phyloP scores from a whole-genome alignment of 1,140 invertebrate genomes.

The Papilio glaucus region DNA sequence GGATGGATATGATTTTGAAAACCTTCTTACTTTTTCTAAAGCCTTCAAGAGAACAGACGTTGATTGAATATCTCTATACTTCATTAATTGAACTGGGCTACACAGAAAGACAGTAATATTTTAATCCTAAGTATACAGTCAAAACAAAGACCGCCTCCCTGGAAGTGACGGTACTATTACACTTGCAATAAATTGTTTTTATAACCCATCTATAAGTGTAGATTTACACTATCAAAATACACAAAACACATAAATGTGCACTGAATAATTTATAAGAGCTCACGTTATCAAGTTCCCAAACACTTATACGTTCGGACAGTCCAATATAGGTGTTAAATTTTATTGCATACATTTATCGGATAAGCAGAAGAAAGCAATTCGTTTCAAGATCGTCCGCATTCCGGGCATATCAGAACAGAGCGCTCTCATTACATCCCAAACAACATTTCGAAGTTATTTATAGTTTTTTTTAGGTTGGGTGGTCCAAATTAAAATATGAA shows the following conservation, averaged over 20 bases:
- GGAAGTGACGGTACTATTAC: constrained; percentile 1
- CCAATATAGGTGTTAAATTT: constrained; percentile 18
- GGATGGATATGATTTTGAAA: too few relatives aligned
- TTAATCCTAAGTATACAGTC: too few relatives aligned
- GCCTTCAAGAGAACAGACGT: too few relatives aligned
- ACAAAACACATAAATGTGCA: not conserved
- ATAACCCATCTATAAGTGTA: not conserved
- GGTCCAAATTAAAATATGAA: not conserved
- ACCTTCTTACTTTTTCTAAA: too few relatives aligned
- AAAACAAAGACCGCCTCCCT: not conserved
- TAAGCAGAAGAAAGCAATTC: constrained; percentile 18
- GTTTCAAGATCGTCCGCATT: constrained; percentile 10
- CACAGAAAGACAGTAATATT: too few relatives aligned
- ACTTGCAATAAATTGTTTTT: not conserved
- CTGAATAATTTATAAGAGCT: not conserved
- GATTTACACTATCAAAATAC: constrained; percentile 8
- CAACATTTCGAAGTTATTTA: not conserved
- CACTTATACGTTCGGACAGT: not conserved
- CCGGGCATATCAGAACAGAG: not conserved
- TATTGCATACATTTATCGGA: constrained; percentile 4
- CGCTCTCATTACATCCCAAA: constrained; percentile 14
- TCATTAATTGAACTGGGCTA: too few relatives aligned
- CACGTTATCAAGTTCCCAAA: not conserved
- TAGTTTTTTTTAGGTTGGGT: not conserved
- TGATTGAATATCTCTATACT: too few relatives aligned